Evolutionary conservation across 2,113 vertebrate genomes (phyloP).

Genomic region (Alethe castanea): DNA sequence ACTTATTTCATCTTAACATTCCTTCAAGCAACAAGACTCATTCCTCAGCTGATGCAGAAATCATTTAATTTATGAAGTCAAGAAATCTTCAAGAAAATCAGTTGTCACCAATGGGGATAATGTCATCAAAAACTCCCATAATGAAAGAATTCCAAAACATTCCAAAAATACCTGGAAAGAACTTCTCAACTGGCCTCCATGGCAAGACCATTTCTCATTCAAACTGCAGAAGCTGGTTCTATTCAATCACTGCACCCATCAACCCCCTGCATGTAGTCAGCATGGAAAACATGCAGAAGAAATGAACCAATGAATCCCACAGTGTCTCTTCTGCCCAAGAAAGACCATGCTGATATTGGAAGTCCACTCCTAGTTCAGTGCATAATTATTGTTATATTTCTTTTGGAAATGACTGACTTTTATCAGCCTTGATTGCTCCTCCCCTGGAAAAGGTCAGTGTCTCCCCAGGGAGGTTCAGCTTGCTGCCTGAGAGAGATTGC

Average conservation of each 20-base stretch:
- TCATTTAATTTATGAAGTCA: background rate
- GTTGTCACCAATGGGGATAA: background rate
- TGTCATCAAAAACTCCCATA: background rate
- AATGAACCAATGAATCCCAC: rapidly evolving
- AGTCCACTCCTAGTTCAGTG: conserved; percentile 19
- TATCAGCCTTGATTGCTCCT: conserved; percentile 41
- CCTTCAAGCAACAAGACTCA: background rate
- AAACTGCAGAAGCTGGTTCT: background rate
- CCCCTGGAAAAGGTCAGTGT: conserved; percentile 56
- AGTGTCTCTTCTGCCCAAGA: background rate
- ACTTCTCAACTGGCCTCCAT: background rate
- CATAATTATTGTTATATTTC: conserved; percentile 24
- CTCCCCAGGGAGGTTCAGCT: background rate
- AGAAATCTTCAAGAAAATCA: background rate
- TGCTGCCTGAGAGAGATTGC: background rate
- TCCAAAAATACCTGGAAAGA: background rate
- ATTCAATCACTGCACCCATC: too few species aligned
- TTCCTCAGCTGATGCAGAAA: background rate
- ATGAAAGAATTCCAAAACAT: background rate
- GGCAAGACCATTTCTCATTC: background rate
- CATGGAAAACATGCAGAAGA: background rate
- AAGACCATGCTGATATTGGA: background rate
- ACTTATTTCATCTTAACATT: background rate
- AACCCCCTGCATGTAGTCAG: background rate
- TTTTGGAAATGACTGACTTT: conserved; percentile 45